These are phyloP conservation scores for Platygyra sinensis DNA, from an alignment of 64 coral and sea anemone species.

Conservation along the genomic window DNA sequence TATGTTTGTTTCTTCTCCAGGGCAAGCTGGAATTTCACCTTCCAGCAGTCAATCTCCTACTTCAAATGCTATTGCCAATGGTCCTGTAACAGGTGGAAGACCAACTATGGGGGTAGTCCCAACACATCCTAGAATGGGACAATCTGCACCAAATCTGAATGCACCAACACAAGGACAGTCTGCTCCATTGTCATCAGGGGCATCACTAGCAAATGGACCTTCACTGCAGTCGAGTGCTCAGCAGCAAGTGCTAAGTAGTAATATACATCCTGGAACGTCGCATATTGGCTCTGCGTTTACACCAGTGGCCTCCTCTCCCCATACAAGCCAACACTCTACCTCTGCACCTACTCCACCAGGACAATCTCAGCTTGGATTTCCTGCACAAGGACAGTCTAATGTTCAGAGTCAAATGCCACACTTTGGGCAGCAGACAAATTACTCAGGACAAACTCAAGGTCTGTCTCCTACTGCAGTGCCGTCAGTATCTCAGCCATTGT, in stretches of 20 bases:
- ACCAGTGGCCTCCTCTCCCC: constrained; percentile 30
- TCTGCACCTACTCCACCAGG: background rate
- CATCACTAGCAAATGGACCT: background rate
- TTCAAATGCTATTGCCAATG: constrained; percentile 12
- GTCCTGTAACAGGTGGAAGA: background rate
- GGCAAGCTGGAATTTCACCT: background rate
- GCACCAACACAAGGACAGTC: background rate
- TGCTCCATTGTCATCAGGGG: background rate
- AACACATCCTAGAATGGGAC: background rate
- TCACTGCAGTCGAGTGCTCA: background rate
- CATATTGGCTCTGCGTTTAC: constrained; percentile 53
- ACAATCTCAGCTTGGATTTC: background rate
- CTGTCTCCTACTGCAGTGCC: constrained; percentile 18
- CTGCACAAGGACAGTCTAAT: constrained; percentile 24
- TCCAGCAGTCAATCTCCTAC: background rate
- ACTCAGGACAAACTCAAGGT: constrained; percentile 1
- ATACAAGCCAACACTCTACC: background rate
- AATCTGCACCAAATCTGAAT: background rate
- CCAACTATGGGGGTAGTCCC: background rate
- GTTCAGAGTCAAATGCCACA: background rate
- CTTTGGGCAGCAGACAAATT: background rate
- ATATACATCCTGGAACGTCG: background rate
- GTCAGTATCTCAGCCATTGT: constrained; percentile 11
- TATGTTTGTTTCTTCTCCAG: background rate
- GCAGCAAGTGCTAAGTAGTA: background rate